phyloP scores from a whole-genome alignment of 2,888 invertebrate species.

The Hyposoter didymator region DNA sequence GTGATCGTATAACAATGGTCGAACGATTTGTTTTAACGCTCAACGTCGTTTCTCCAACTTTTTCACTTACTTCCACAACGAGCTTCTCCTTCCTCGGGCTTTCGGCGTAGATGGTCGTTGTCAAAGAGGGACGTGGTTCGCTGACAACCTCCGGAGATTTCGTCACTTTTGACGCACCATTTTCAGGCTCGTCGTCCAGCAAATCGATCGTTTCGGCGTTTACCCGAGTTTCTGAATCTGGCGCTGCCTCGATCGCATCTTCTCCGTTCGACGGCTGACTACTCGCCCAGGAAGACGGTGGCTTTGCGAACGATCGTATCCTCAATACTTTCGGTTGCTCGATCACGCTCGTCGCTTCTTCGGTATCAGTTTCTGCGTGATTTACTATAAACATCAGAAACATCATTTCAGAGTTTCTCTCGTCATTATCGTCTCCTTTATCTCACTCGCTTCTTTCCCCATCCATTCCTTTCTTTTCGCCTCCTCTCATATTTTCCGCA shows the following conservation, averaged over 20 bases:
- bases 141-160: background rate
- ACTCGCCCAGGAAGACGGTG: conserved; percentile 77
- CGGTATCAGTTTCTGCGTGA: conserved; percentile 30
- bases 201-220: conserved; percentile 41
- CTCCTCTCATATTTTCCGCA: background rate
- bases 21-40: background rate
- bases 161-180: background rate
- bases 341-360: conserved; percentile 27
- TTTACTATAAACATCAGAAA: conserved; percentile 40
- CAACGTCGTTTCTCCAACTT: background rate
- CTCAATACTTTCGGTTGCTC: conserved; percentile 72
- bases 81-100: background rate
- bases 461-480: background rate
- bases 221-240: background rate
- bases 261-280: conserved; percentile 64
- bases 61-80: background rate
- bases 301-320: conserved; percentile 80
- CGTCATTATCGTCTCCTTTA: background rate
- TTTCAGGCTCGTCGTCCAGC: conserved; percentile 20
- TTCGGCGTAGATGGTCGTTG: background rate
- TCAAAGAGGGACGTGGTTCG: background rate
- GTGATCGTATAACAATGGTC: background rate
- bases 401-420: conserved; percentile 1
- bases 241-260: background rate
- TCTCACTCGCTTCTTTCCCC: background rate